Evolutionary conservation across 2,888 invertebrate species (phyloP).

Genomic region (Idaea dimidiata): DNA sequence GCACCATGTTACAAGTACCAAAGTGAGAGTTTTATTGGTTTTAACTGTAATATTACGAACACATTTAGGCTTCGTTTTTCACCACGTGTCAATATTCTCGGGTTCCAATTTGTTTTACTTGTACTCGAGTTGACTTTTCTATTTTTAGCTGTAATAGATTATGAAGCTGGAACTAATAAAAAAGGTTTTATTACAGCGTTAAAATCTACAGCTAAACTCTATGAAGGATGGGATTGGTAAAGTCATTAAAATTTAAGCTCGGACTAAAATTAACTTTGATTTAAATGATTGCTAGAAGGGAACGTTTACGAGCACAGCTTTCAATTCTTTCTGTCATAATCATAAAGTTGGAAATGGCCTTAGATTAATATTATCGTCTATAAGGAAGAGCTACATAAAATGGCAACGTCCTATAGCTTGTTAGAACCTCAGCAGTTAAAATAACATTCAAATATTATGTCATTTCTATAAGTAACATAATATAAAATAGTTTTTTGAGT

Average conservation of each 20-base stretch:
- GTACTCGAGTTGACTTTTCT: background rate
- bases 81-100: constrained; percentile 5
- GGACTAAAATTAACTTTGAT: constrained; percentile 28
- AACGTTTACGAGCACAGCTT: constrained; percentile 30
- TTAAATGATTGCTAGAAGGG: constrained; percentile 29
- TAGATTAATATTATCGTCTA: constrained; percentile 31
- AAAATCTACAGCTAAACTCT: constrained; percentile 21
- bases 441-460: background rate
- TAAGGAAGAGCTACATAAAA: constrained; percentile 16
- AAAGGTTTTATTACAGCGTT: constrained; percentile 24
- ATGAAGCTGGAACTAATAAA: constrained; percentile 14
- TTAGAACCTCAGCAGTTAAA: background rate
- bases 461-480: background rate
- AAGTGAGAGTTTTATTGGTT: constrained; percentile 48
- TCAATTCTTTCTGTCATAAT: constrained; percentile 34
- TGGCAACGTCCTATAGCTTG: background rate
- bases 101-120: constrained; percentile 2
- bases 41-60: constrained; percentile 33
- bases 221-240: constrained; percentile 23
- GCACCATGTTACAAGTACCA: constrained; percentile 37
- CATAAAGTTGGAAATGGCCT: constrained; percentile 30
- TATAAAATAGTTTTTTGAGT: background rate
- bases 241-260: constrained; percentile 28
- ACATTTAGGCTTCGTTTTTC: constrained; percentile 28
- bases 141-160: constrained; percentile 6